Base-by-base conservation (phyloP, 2,113 vertebrate genomes). In the Romanogobio albipinnatus region DNA sequence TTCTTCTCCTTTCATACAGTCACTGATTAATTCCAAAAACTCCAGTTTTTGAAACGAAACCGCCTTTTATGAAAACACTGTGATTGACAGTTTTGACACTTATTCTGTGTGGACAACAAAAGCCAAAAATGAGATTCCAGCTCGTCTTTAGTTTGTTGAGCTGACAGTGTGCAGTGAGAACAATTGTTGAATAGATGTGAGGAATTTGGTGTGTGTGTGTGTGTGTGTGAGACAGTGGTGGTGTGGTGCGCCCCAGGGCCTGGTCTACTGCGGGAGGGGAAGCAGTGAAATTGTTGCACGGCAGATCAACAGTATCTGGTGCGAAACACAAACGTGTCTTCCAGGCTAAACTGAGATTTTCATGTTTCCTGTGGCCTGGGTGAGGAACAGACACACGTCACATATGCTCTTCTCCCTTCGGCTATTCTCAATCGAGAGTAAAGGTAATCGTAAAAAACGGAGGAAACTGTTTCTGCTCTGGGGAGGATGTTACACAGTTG, bases 301-400 rank as follows among this genome's bases (percentile, higher is more conserved):
- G 87, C 39, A 75, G 70, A 92, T 92, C 88, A 92, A 91, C 85
- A 86, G 90, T 90, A 90, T 91, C 87, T 59, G 87, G 87, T 89
- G 88, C 88, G 90, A 90, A 91, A 92, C 89, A 89, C 36, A 86
- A 90, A 87, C 77, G 84, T 81, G 74, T 84, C 84, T 87, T 82
- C 76, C 66, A 88, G 87, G 82, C 56, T 88, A 91, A 90, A 90
- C 88, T 81, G 79, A 91, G 83, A 89, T 88, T 89, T 92, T 85
- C 84, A 79, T 92, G 90, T 93, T 92, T 90, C 89, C 86, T 87
- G 85, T 86, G 84, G 88, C 89, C 87, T 9, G 47, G 89, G 89
- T 89, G 85, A 82, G 84, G 53, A 15, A 66, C 75, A 75, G 8
- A 58, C 74, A 85, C 79, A 74, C 76, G 73, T 51, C 59, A 70